These are phyloP conservation scores for Planococcus citri DNA, from an alignment of 1,140 invertebrate genomes.

Conservation along the genomic window DNA sequence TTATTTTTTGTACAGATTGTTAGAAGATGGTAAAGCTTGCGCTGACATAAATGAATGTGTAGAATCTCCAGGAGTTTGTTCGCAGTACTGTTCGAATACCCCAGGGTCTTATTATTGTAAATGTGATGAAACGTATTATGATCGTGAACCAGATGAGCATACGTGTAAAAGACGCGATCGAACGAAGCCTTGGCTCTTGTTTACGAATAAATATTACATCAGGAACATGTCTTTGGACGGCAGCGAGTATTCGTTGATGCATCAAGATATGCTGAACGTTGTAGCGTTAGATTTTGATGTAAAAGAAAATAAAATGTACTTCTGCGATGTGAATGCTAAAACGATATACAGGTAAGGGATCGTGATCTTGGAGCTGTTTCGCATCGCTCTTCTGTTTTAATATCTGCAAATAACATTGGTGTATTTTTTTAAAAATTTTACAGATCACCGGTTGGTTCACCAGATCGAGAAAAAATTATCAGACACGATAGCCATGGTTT, in stretches of 20 bases:
- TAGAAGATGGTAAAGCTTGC: slow-evolving; percentile 74
- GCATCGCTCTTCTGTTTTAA: background rate
- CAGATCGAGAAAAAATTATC: slow-evolving; percentile 67
- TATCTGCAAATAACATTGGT: background rate
- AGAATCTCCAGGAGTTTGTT: slow-evolving; percentile 80
- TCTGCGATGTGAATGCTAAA: slow-evolving; percentile 89
- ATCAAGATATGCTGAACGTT: slow-evolving; percentile 91
- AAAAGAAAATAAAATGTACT: slow-evolving; percentile 71
- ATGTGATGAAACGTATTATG: slow-evolving; percentile 86
- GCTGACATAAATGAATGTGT: slow-evolving; percentile 89
- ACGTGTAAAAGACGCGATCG: slow-evolving; percentile 80
- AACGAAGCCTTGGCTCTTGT: slow-evolving; percentile 80
- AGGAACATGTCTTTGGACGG: slow-evolving; percentile 89
- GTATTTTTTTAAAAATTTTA: background rate
- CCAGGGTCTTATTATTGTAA: slow-evolving; percentile 93
- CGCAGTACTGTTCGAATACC: slow-evolving; percentile 89
- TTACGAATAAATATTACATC: slow-evolving; percentile 97
- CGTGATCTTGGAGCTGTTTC: background rate
- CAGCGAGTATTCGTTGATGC: slow-evolving; percentile 67
- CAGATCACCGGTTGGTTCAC: slow-evolving; percentile 29
- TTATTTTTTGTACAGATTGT: slow-evolving; percentile 38
- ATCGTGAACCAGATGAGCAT: slow-evolving; percentile 65
- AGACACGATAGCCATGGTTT: slow-evolving; percentile 85
- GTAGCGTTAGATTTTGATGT: slow-evolving; percentile 92
- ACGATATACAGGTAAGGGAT: slow-evolving; percentile 61